Conservation (phyloP, 2,113 vertebrate species). For the Haemorhous mexicanus region DNA sequence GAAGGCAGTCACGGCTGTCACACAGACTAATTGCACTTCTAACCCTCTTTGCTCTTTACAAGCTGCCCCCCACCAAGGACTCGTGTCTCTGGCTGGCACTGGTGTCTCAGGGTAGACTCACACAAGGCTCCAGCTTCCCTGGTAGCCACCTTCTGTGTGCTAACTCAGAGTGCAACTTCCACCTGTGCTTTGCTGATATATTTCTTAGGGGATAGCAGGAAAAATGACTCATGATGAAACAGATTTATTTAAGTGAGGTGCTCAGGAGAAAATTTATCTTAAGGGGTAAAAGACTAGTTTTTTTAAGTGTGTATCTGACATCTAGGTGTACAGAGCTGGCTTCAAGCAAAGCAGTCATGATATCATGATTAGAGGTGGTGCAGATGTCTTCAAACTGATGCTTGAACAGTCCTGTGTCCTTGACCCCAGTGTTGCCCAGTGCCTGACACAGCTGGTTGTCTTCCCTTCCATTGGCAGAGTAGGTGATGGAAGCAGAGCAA, state of each 20-base stretch:
- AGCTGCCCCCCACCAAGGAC: not conserved
- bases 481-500: not conserved
- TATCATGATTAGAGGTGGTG: not conserved
- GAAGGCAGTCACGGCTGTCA: constrained; percentile 29
- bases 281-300: not conserved
- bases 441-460: not conserved
- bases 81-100: not conserved
- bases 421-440: not conserved
- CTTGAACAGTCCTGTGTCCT: not conserved
- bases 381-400: not conserved
- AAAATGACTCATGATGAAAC: rapidly evolving
- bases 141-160: not conserved
- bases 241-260: not conserved
- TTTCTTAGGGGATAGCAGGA: not conserved
- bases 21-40: constrained; percentile 29
- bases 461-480: not conserved
- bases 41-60: constrained; percentile 22
- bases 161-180: not conserved
- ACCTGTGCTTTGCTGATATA: not conserved
- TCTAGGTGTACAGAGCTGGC: not conserved
- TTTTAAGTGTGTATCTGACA: not conserved
- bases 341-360: not conserved
- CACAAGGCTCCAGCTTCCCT: not conserved
- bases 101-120: not conserved
- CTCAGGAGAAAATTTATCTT: not conserved